Percentiles rank a stretch among this genome's conserved stretches.
These are phyloP conservation scores for Protonibea diacanthus DNA, from an alignment of 2,797 vertebrate species.

Conservation along the genomic window DNA sequence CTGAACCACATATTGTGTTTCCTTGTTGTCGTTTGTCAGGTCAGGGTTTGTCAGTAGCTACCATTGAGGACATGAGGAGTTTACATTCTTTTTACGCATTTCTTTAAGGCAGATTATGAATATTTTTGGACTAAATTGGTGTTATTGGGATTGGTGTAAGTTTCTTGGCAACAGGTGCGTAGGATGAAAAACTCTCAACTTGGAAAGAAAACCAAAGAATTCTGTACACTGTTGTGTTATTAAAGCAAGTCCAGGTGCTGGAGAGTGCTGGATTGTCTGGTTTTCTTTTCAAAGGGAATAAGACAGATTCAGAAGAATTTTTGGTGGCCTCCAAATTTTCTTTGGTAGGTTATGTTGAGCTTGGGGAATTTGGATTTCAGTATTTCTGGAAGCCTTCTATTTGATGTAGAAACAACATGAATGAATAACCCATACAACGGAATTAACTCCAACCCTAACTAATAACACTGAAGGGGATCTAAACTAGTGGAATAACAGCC, in stretches of 20 bases:
- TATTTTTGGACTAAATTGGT: neutral
- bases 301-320: neutral
- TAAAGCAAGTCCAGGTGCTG: neutral
- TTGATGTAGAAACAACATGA: neutral
- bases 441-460: neutral
- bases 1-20: neutral
- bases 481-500: constrained; percentile 1
- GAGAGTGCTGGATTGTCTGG: neutral
- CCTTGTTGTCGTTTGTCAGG: neutral
- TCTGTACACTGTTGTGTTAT: no score
- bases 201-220: neutral
- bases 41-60: no score
- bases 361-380: neutral
- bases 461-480: neutral
- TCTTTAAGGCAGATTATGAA: neutral
- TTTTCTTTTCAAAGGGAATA: neutral
- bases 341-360: neutral
- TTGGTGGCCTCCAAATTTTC: neutral
- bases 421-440: neutral
- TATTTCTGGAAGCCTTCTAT: neutral
- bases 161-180: no score
- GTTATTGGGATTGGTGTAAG: no score
- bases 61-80: neutral
- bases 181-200: neutral
- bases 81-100: neutral